Evolutionary conservation across 2,797 vertebrate genomes (phyloP).

Genomic region (Propithecus deckenii): DNA sequence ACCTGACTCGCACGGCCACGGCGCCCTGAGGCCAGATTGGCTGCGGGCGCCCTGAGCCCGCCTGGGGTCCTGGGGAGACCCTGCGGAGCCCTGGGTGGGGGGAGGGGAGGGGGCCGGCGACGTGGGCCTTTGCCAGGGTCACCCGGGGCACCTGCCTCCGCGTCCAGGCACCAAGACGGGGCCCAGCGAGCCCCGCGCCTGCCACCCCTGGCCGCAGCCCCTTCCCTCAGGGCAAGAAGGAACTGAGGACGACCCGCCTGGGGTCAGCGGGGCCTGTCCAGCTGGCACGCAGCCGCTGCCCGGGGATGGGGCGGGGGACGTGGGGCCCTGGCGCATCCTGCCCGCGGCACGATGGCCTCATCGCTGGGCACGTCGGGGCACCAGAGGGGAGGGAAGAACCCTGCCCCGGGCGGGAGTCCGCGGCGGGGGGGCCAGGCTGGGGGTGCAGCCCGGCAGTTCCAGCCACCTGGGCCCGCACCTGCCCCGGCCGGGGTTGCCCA

Average conservation of each 20-base stretch:
- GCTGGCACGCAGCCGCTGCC: accelerated
- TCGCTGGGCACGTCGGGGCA: accelerated
- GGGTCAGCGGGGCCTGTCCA: accelerated
- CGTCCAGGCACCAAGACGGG: not conserved
- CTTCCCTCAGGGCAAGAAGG: no score
- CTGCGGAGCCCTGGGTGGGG: no score
- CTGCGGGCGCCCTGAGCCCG: not conserved
- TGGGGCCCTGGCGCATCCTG: not conserved
- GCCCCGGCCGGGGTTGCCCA: accelerated
- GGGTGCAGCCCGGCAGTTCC: not conserved
- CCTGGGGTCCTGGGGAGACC: not conserved
- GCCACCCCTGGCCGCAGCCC: no score
- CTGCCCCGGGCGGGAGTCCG: not conserved
- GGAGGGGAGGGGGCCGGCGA: no score
- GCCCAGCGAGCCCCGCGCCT: no score
- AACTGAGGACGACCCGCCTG: not conserved
- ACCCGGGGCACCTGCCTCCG: not conserved
- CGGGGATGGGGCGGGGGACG: accelerated
- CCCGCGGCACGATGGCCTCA: accelerated
- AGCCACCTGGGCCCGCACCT: not conserved
- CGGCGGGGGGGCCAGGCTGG: not conserved
- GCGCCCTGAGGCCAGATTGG: not conserved
- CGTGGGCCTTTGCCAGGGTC: not conserved
- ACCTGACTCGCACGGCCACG: not conserved
- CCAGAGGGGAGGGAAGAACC: not conserved